A percentile compares a stretch with the other conserved stretches of the same genome.
Evolutionary conservation across 2,113 vertebrate species (phyloP).

Genomic region (Uria lomvia): DNA sequence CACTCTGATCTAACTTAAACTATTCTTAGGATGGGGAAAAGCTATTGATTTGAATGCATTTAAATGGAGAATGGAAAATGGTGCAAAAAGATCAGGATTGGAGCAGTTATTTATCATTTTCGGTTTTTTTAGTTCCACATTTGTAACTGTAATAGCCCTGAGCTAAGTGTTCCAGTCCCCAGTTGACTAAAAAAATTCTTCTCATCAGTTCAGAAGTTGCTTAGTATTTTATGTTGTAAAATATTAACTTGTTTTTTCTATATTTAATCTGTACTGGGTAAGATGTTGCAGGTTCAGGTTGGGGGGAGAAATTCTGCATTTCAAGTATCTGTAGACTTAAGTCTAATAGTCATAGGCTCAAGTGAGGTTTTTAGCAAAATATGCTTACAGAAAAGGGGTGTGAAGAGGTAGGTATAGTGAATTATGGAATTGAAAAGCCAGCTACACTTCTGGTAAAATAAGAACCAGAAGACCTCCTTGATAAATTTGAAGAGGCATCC

Average conservation of each 20-base stretch:
- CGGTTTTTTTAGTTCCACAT: not conserved
- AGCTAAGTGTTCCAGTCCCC: not conserved
- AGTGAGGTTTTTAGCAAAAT: not conserved
- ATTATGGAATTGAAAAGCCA: not conserved
- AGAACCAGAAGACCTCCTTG: not conserved
- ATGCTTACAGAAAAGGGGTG: not conserved
- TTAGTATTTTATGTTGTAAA: constrained; percentile 20
- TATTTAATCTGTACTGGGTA: not conserved
- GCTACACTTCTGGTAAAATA: not conserved
- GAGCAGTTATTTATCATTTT: not conserved
- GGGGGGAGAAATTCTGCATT: not conserved
- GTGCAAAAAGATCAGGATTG: not conserved
- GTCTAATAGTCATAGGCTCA: not conserved
- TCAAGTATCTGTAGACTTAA: not conserved
- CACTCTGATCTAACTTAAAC: not conserved
- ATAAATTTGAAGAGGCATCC: not conserved
- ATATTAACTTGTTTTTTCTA: not conserved
- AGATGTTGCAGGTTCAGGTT: not conserved
- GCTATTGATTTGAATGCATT: not conserved
- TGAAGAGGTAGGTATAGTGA: not conserved
- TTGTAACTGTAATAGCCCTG: not conserved
- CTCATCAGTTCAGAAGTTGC: constrained; percentile 7
- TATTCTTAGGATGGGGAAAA: not conserved
- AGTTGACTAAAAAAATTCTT: constrained; percentile 22
- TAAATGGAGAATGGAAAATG: not conserved